Evolutionary conservation across 2,888 invertebrate species (phyloP).

Genomic region (Deilephila elpenor): DNA sequence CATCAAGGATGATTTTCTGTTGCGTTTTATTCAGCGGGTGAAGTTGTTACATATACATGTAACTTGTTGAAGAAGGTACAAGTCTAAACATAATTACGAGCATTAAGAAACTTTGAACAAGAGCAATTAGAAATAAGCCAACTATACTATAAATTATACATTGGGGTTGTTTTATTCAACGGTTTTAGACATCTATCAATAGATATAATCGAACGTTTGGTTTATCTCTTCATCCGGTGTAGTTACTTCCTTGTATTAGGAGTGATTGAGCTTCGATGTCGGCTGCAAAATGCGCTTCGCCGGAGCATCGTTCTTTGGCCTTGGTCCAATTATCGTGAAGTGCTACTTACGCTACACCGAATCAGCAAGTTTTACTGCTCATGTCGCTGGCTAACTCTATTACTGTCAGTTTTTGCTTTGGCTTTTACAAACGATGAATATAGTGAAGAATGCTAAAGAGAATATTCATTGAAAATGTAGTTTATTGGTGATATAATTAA

Average conservation of each 20-base stretch:
- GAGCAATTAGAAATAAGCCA: not conserved
- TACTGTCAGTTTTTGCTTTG: not conserved
- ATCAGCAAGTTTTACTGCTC: not conserved
- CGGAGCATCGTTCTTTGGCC: slow-evolving; percentile 29
- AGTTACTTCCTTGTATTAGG: slow-evolving; percentile 5
- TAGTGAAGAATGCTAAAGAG: too few relatives aligned
- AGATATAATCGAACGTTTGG: not conserved
- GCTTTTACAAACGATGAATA: too few relatives aligned
- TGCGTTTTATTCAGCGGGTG: too few relatives aligned
- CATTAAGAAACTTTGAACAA: too few relatives aligned
- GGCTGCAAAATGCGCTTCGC: not conserved
- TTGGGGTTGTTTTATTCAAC: too few relatives aligned
- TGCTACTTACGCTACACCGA: not conserved
- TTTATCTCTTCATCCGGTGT: slow-evolving; percentile 4
- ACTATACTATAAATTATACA: not conserved
- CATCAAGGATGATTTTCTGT: too few relatives aligned
- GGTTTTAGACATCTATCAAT: not conserved
- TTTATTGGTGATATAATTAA: too few relatives aligned
- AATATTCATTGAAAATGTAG: too few relatives aligned
- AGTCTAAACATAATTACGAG: too few relatives aligned
- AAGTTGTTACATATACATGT: too few relatives aligned
- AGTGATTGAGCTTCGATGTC: slow-evolving; percentile 34
- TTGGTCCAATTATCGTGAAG: slow-evolving; percentile 1
- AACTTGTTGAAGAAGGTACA: too few relatives aligned
- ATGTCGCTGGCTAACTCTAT: not conserved